Evolutionary conservation across 2,113 vertebrate genomes (phyloP), one percentile per base, ranked within the genome.

Genomic region (Hippocampus mohnikei): DNA sequence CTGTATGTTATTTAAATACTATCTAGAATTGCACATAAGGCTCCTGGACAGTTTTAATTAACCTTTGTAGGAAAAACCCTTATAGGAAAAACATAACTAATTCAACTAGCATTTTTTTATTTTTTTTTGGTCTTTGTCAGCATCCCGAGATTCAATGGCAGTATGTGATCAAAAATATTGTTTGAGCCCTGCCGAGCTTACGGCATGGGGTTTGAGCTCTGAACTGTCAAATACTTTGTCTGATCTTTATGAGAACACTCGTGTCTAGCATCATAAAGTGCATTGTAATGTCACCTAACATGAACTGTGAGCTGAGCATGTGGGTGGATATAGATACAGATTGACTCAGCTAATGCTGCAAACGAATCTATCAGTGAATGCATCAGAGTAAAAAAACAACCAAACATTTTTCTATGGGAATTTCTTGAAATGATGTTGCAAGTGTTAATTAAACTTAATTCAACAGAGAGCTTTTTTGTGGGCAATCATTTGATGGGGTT

Each of bases 381-480:
- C 71, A 77, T 84, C 79, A 64, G 48, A 76, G 75, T 84, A 27
- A 18, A 72, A 37, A 55, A 33, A 18, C 12, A 25, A 25, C 1
- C 1, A n/a, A 53, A 6, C 7, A 16, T 21, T 90, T 90, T 87
- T 90, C 79, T 86, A 85, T 70, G 75, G 66, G 72, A 44, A 70
- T 87, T 79, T 84, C 81, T 84, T 85, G 80, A 82, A 84, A 61
- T 85, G 83, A 79, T 84, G 67, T 73, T 85, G 74, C 52, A 15
- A 82, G 74, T 84, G 74, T 83, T 72, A 78, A 85, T 85, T 59
- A 78, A 74, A 80, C 42, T 81, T 83, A 73, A 75, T 55, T 85
- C 76, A 66, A 65, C 61, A 42, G 12, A 46, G 15, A 66, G 61
- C 10, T 27, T 77, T 48, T 52, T 8, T 70, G 73, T 80, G 44